Evolutionary conservation across 2,113 vertebrate species (phyloP), one percentile per base, ranked within the genome.

Genomic region (Rhinoderma darwinii): DNA sequence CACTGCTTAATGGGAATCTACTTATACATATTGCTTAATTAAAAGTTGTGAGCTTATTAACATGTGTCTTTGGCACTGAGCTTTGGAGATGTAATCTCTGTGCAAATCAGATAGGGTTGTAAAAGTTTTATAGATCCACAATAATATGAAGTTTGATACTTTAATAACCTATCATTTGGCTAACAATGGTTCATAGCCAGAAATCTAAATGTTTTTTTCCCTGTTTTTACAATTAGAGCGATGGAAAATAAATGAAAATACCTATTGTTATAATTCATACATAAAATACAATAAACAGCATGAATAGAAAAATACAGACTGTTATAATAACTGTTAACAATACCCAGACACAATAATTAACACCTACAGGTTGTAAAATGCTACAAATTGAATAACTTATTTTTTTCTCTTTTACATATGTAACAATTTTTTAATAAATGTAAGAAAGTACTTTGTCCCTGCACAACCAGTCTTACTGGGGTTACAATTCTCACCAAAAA

Each of bases 11-110:
- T 98, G 96, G 96, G 96, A 95, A 95, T 95, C 96, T 97, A 96
- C 97, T 98, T 99, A 97, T 97, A 97, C 97, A 97, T 99, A 98
- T 97, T 96, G 97, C 97, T 98, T 99, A 98, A 99, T 99, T 99
- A 99, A 98, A 99, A 98, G 97, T 97, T 98, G 97, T 98, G 96
- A 96, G 96, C 96, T 97, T 98, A 98, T 99, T 99, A 99, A 98
- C 98, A 99, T 98, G 98, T 99, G 96, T 99, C 96, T 97, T 95
- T 95, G 95, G 95, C 93, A 93, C 90, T 92, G 95, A 96, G 94
- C 92, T 91, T 93, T 92, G 91, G 95, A 95, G 95, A 95, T 95
- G 95, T 96, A 96, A 96, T 95, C 94, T 95, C 94, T 91, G 93
- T 93, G 93, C 94, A 94, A 94, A 93, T 94, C 94, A 92, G 94